Base-by-base conservation (phyloP, 2,797 vertebrate species). In the Chaunax sp. region DNA sequence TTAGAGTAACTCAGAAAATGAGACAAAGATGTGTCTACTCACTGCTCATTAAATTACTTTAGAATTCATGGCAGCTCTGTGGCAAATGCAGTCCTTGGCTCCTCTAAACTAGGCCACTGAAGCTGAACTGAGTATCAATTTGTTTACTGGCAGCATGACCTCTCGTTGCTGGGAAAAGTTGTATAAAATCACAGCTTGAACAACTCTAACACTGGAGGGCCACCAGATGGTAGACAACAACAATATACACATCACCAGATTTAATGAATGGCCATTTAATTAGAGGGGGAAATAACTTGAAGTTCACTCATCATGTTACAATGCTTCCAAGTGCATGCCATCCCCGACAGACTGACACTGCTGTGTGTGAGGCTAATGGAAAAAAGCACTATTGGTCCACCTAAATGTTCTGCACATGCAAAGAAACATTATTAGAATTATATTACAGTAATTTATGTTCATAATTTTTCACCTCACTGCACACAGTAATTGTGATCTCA, bases 31-130 rank as follows among this genome's bases (percentile, higher is more conserved):
- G 82, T 52, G 53, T 66, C 81, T 72, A 62, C 80, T 89, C 78
- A 64, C 67, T 82, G 83, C 77, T 87, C 76, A 86, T 91, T 89
- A 90, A 81, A 87, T 26, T 82, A 86, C 64, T 77, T 84, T 83
- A 87, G 76, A 84, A 83, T 84, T 69, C 59, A 58, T 20, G 0
- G 67, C n/a, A 3, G 80, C 62, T 83, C 64, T 11, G 55, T 61
- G 63, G 77, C 65, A 80, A 74, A 70, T 46, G 50, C 28, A 70
- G 64, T 82, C 84, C 80, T 82, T 81, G 81, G 69, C 60, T 82
- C 68, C 35, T 38, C 65, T 25, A 69, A 70, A 65, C 51, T 18
- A 58, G 74, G 63, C 63, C 59, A 62, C 75, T 80, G 75, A 69
- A 77, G 82, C 82, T 82, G 71, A 86, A 86, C 70, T 40, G 53